A percentile compares a stretch with the other conserved stretches of the same genome.
Conservation (phyloP, 2,113 vertebrate genomes). For the Eulacestoma nigropectus region DNA sequence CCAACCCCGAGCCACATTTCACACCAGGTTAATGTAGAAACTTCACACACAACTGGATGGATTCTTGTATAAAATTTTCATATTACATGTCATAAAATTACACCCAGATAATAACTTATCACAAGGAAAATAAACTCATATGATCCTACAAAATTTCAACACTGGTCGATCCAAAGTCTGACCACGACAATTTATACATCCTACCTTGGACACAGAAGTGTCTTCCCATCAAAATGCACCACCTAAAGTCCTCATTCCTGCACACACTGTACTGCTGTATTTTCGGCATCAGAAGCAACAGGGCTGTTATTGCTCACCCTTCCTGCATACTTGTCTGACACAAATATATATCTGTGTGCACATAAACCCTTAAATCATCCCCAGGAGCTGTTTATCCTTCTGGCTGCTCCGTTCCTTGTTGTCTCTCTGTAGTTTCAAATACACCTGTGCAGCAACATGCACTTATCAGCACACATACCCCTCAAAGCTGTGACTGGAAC, state of each 20-base stretch:
- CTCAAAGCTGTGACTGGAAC: not conserved
- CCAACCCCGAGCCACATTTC: not conserved
- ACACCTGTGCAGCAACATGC: not conserved
- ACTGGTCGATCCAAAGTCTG: rapidly evolving
- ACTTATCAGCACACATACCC: not conserved
- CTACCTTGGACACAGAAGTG: rapidly evolving
- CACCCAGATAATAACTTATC: not conserved
- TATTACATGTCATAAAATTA: rapidly evolving
- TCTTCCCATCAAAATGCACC: not conserved
- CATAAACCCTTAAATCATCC: not conserved
- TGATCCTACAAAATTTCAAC: not conserved
- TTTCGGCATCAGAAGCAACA: rapidly evolving
- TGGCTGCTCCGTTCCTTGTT: not conserved
- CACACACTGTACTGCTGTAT: rapidly evolving
- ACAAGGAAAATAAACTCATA: not conserved
- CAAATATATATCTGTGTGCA: rapidly evolving
- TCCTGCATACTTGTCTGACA: not conserved
- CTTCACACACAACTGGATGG: not conserved
- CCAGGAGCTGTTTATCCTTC: not conserved
- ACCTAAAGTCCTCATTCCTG: rapidly evolving
- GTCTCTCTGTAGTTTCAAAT: not conserved
- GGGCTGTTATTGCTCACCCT: not conserved
- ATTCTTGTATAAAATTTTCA: not conserved
- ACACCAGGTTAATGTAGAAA: not conserved
- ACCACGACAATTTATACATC: not conserved